Conservation (phyloP, 2,888 invertebrate genomes). For the Rugalucina vietnamica region DNA sequence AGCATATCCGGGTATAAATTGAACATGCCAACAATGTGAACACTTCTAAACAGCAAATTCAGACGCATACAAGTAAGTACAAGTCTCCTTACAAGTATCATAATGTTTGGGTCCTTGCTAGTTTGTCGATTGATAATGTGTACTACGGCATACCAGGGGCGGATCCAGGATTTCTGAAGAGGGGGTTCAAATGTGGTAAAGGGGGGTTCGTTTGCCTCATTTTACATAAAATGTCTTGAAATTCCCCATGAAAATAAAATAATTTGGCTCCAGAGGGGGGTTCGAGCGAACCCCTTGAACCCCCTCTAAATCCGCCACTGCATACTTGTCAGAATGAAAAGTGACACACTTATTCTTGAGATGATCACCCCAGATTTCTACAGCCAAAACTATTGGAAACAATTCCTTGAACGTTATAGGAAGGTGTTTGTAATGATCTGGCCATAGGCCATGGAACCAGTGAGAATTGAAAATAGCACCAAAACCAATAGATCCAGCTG, state of each 20-base stretch:
- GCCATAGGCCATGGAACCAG: slow-evolving; percentile 12
- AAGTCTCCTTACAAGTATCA: background rate
- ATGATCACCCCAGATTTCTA: slow-evolving; percentile 13
- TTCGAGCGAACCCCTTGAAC: too few species aligned
- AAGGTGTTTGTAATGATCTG: background rate
- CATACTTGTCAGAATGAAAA: background rate
- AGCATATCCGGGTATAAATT: slow-evolving; percentile 10
- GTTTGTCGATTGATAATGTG: slow-evolving; percentile 1
- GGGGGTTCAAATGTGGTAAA: too few species aligned
- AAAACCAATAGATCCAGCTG: background rate
- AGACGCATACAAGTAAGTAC: background rate
- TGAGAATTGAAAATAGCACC: background rate
- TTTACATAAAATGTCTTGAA: too few species aligned
- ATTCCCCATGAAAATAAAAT: too few species aligned
- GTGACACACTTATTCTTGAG: background rate
- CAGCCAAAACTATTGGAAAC: slow-evolving; percentile 13
- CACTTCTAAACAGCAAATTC: background rate
- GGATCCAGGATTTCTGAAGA: too few species aligned
- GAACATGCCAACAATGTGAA: background rate
- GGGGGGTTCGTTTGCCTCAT: too few species aligned
- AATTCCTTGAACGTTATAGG: slow-evolving; percentile 26
- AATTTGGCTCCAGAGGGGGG: too few species aligned
- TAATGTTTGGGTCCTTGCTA: background rate
- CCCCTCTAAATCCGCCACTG: too few species aligned
- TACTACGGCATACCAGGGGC: too few species aligned